These are phyloP conservation scores for Sebastes aleutianus DNA, from an alignment of 2,797 vertebrate species.

Conservation along the genomic window DNA sequence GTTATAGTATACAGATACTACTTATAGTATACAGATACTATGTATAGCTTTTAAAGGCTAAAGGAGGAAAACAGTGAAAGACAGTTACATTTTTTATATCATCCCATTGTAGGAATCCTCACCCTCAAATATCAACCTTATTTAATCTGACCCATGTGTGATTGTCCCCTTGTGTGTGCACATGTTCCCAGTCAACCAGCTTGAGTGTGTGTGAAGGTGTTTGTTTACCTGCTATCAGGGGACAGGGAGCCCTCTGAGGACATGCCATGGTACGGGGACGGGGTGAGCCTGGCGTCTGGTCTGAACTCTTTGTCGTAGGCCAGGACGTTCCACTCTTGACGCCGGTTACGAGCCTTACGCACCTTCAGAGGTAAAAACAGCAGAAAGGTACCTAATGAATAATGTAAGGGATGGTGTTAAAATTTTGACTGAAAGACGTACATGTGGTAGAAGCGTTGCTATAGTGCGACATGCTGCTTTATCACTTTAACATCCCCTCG, in stretches of 20 bases:
- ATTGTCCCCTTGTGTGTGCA: background rate
- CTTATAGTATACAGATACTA: background rate
- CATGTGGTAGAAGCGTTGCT: background rate
- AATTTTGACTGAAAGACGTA: background rate
- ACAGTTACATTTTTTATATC: background rate
- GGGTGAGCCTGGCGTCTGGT: constrained; percentile 89
- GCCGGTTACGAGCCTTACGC: constrained; percentile 91
- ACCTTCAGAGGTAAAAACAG: constrained; percentile 46
- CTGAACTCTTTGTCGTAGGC: constrained; percentile 94
- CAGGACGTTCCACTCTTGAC: constrained; percentile 94
- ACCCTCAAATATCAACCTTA: background rate
- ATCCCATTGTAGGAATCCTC: background rate
- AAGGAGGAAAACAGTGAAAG: too few relatives aligned
- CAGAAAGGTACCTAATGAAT: background rate
- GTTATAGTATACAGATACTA: background rate
- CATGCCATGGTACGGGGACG: constrained; percentile 92
- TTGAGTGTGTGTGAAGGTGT: background rate
- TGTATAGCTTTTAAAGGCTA: background rate
- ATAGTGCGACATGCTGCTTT: background rate
- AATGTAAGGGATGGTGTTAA: background rate
- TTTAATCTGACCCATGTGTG: background rate
- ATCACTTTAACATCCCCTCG: background rate
- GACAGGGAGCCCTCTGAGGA: constrained; percentile 93
- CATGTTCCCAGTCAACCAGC: too few relatives aligned
- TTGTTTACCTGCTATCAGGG: constrained; percentile 88